Base-by-base conservation (phyloP, 2,113 vertebrate species). In the Ibidorhyncha struthersii region DNA sequence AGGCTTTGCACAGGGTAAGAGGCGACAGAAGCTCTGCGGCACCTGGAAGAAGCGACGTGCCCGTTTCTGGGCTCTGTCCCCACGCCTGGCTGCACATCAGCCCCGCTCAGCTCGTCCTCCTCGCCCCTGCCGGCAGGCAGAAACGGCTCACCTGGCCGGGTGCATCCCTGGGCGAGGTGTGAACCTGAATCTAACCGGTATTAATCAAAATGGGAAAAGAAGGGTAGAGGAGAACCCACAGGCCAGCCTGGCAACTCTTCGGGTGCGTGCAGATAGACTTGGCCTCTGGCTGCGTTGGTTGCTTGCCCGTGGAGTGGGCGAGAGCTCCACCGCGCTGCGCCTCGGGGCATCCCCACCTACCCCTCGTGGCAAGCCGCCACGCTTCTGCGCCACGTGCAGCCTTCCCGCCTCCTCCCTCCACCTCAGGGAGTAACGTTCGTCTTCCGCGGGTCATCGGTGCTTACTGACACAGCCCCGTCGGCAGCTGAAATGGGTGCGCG, bases 401-500 rank as follows among this genome's bases (percentile, higher is more conserved):
- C 20, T 34, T 58, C 47, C 86, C 40, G 49, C 61, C 65, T 83
- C 69, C 65, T 59, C 14, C 56, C 70, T 74, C 25, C 63, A 19
- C 2, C 69, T 36, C 25, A 2, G 2, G 67, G 26, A 34, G 56
- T 4, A 70, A 43, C 0, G 0, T 15, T 45, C 1, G 0, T 14
- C 85, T 67, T 59, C 62, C 55, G 11, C 18, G 17, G 23, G 50
- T 16, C 50, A 16, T 5, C 1, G 5, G 50, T 14, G 38, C 47
- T 50, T 3, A 23, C 7, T 11, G 0, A 2, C 66, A 16, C 22
- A 14, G 91, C 20, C 15, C 7, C 7, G 5, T 1, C 1, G 4
- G 21, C 21, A 69, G 62, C 58, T 1, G 2, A 38, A 23, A 63
- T 0, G 12, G 72, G 30, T 4, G 53, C 4, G 1, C 0, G 10